phyloP scores from a whole-genome alignment of 1,140 invertebrate genomes.

The Drosophila navojoa region DNA sequence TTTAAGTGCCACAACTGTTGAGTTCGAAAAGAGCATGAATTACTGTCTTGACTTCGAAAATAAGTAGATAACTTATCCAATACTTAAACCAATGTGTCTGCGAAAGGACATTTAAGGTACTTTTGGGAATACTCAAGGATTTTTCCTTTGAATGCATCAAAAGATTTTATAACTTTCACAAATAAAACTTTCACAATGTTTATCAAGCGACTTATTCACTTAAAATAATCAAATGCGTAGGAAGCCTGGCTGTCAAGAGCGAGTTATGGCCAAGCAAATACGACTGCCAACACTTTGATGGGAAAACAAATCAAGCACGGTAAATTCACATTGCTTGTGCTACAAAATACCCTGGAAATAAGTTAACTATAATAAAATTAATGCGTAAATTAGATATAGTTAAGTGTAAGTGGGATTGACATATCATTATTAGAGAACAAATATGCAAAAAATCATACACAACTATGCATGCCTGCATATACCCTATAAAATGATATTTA shows the following conservation, averaged over 20 bases:
- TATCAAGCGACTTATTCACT: not conserved
- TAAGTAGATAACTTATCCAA: not conserved
- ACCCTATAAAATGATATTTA: not conserved
- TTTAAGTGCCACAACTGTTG: not conserved
- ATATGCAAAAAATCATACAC: too few relatives aligned
- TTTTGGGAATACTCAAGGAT: too few relatives aligned
- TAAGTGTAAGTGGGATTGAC: too few relatives aligned
- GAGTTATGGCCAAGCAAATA: conserved; percentile 1
- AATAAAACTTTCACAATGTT: not conserved
- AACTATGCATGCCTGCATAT: not conserved
- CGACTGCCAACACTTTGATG: not conserved
- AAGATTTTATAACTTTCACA: too few relatives aligned
- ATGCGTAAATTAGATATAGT: too few relatives aligned
- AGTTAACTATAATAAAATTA: too few relatives aligned
- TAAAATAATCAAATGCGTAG: not conserved
- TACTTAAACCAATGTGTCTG: not conserved
- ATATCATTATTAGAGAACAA: too few relatives aligned
- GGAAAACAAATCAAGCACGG: not conserved
- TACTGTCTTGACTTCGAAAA: not conserved
- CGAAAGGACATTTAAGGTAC: too few relatives aligned
- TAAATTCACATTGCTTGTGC: not conserved
- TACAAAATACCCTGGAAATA: not conserved
- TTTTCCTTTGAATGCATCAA: too few relatives aligned
- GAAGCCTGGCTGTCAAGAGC: too few relatives aligned
- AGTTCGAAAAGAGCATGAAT: not conserved